Conservation (phyloP, 2,888 invertebrate genomes). For the Monopis laevigella region DNA sequence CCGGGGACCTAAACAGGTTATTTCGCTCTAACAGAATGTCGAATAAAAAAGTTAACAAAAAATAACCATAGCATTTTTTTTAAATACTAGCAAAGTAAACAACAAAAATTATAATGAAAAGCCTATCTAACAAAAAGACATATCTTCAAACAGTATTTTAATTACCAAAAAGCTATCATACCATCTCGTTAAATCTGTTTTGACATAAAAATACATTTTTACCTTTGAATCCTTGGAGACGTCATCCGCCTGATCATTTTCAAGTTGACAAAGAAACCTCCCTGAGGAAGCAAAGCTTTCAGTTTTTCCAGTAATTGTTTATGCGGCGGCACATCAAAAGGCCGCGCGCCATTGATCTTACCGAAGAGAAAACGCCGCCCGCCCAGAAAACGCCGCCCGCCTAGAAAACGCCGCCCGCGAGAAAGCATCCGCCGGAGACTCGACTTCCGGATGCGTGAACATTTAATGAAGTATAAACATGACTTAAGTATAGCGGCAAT, state of each 20-base stretch:
- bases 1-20: too few species aligned
- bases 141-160: too few species aligned
- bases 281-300: conserved; percentile 41
- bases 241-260: conserved; percentile 40
- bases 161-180: conserved; percentile 32
- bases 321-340: conserved; percentile 40
- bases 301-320: conserved; percentile 50
- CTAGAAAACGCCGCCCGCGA: too few species aligned
- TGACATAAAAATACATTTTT: conserved; percentile 11
- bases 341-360: conserved; percentile 41
- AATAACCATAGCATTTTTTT: too few species aligned
- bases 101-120: too few species aligned
- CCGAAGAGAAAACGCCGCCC: conserved; percentile 52
- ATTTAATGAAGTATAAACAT: conserved; percentile 58
- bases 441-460: conserved; percentile 50
- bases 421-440: too few species aligned
- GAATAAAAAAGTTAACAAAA: too few species aligned
- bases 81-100: too few species aligned
- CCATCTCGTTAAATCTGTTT: conserved; percentile 43
- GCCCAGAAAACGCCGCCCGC: conserved; percentile 50
- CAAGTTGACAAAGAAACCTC: conserved; percentile 37
- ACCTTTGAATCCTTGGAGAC: conserved; percentile 31
- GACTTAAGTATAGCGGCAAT: conserved; percentile 19
- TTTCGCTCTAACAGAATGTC: too few species aligned
- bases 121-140: too few species aligned